A percentile compares a stretch with the other conserved stretches of the same genome.
phyloP scores from a whole-genome alignment of 2,797 vertebrate genomes.

The Cheirogaleus major region DNA sequence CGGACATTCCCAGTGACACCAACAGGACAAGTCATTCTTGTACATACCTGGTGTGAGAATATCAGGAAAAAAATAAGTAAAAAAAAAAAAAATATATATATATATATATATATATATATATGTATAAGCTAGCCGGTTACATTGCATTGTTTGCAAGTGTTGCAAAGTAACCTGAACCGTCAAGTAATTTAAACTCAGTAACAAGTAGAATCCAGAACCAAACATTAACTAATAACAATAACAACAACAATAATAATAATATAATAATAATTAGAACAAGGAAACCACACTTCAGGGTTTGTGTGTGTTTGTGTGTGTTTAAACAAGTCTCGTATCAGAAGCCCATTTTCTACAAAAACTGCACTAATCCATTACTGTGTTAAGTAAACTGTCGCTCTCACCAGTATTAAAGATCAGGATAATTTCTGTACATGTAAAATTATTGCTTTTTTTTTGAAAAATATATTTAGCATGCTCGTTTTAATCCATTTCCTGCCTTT shows the following conservation, averaged over 20 bases:
- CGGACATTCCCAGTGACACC: slow-evolving; percentile 76
- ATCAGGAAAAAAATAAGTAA: slow-evolving; percentile 72
- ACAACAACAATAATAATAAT: slow-evolving; percentile 71
- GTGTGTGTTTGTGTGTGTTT: slow-evolving; percentile 64
- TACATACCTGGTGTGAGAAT: slow-evolving; percentile 69
- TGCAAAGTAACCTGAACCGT: slow-evolving; percentile 81
- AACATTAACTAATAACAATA: slow-evolving; percentile 86
- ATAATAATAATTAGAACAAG: slow-evolving; percentile 89
- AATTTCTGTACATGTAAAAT: slow-evolving; percentile 92
- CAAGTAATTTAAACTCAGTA: slow-evolving; percentile 85
- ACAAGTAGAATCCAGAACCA: slow-evolving; percentile 85
- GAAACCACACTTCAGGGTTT: slow-evolving; percentile 83
- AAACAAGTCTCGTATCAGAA: slow-evolving; percentile 86
- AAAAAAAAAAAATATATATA: slow-evolving; percentile 72
- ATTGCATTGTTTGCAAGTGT: slow-evolving; percentile 82
- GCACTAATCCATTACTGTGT: slow-evolving; percentile 82
- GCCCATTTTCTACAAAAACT: slow-evolving; percentile 86
- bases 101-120: background rate
- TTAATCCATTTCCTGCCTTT: slow-evolving; percentile 88
- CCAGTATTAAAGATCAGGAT: slow-evolving; percentile 89
- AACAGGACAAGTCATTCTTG: slow-evolving; percentile 69
- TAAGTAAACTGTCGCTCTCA: slow-evolving; percentile 90
- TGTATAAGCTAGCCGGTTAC: slow-evolving; percentile 76
- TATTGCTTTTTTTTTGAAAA: slow-evolving; percentile 91
- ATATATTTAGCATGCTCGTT: slow-evolving; percentile 91